Base-by-base conservation (phyloP, 2,888 invertebrate genomes). In the Desoria tigrina region DNA sequence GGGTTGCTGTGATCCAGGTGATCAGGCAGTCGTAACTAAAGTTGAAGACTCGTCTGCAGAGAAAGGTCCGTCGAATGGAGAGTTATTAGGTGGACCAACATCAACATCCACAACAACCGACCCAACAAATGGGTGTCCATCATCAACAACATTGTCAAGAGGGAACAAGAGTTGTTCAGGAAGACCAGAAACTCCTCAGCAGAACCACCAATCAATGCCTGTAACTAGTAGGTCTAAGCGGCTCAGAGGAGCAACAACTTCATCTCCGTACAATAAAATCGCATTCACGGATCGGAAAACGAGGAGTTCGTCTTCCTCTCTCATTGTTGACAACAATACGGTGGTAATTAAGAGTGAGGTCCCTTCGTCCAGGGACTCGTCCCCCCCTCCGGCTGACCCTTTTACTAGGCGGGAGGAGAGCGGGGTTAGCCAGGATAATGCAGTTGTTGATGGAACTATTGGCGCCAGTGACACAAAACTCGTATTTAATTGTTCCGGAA, bases 201-300 rank as follows among this genome's bases (percentile, higher is more conserved):
- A 45, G 21, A 21, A 45, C 18, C 45, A 16, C 45, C 45, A 51
- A 26, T 26, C 58, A 27, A 58, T 58, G 45, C 58, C 26, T 37
- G 57, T 57, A 24, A 58, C 45, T 42, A 58, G 58, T 58, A 58
- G 58, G 26, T 42, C 58, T 27, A 58, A 58, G 27, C 24, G 58
- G 37, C 49, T 58, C 45, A 39, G 49, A 45, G 58, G 16, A 58
- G 58, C 58, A 58, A 58, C 58, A 58, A 45, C 45, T 45, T 45
- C 16, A n/a, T 45, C 45, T 21, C 16, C 6, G 16, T 16, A 45
- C 6, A 16, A 45, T 51, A 51, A 14, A 26, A 58, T 58, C 4
- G 26, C 39, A 11, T 42, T 23, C 24, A 57, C 58, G 2, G 58
- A 58, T 45, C 37, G 58, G 14, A 58, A 45, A 49, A 58, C 58